Evolutionary conservation across 1,140 invertebrate species (phyloP).

Genomic region (Halesus radiatus): DNA sequence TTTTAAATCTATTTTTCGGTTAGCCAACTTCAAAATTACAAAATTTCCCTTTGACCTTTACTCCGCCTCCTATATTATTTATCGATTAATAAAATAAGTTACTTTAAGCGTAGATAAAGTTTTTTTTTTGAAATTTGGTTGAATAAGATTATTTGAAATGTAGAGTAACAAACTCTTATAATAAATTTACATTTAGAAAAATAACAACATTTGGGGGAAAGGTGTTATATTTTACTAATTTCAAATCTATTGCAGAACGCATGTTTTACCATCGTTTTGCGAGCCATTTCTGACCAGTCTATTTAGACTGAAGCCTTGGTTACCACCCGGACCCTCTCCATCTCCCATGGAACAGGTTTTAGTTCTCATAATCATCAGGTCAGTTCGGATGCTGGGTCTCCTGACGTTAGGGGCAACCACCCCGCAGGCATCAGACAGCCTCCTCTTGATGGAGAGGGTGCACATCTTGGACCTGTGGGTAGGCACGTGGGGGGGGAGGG

Average conservation of each 20-base stretch:
- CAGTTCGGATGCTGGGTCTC: slow-evolving; percentile 86
- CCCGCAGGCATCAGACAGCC: slow-evolving; percentile 86
- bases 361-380: slow-evolving; percentile 87
- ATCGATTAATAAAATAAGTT: too few species aligned
- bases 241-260: slow-evolving; percentile 62
- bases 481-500: slow-evolving; percentile 76
- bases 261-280: slow-evolving; percentile 65
- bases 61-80: too few species aligned
- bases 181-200: too few species aligned
- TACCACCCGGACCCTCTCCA: slow-evolving; percentile 68
- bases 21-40: too few species aligned
- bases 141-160: too few species aligned
- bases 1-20: too few species aligned
- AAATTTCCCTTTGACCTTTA: too few species aligned
- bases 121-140: too few species aligned
- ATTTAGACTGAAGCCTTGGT: slow-evolving; percentile 67
- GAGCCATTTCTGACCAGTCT: slow-evolving; percentile 63
- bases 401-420: slow-evolving; percentile 87
- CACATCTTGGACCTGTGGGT: slow-evolving; percentile 79
- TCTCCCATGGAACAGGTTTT: slow-evolving; percentile 81
- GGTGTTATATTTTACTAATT: too few species aligned
- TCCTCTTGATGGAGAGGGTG: slow-evolving; percentile 82
- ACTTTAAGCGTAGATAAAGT: too few species aligned
- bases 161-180: too few species aligned
- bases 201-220: too few species aligned